Base-by-base conservation (phyloP, 1,140 invertebrate species). In the Heliconius himera region DNA sequence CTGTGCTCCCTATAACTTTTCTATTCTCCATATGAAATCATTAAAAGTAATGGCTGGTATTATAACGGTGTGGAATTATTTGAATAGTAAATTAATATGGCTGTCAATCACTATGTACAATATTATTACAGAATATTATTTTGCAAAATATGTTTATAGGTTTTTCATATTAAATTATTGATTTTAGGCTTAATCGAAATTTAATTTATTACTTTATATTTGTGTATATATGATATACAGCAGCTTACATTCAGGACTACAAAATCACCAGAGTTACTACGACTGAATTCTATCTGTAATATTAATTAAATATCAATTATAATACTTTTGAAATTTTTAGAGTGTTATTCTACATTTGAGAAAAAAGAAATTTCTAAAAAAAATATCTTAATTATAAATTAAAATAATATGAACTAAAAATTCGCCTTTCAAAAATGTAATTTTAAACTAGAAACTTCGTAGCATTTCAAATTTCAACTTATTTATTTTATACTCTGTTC, bases 401-500 rank as follows among this genome's bases (percentile, higher is more conserved):
- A 71, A 71, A 38, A 9, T 71, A 6, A 38, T n/a, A 71, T 71
- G 38, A 11, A 41, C 70, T n/a, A 8, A 66, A 66, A 72, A 38
- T 11, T 72, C 36, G 41, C 70, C 36, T 72, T 18, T 16, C 36
- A 41, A 36, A 38, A n/a, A 22, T 72, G 6, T 36, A 5, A 38
- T 20, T 72, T 38, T 18, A 38, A 72, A 26, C 9, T 13, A 60
- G 54, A 60, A 60, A 66, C 60, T 66, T 66, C 26, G 4, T 66
- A 22, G 22, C 26, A 66, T 29, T 66, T 11, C 60, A 66, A 29
- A 66, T 29, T 29, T 11, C 26, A 66, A 29, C 74, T 41, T 70
- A 70, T 76, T 70, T 70, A 76, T 46, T 76, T 76, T 76, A 70
- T 76, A 76, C 66, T 70, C 60, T 9, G 74, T 41, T 76, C 60